phyloP scores from a whole-genome alignment of 2,113 vertebrate genomes.

The Periophthalmus modestus region DNA sequence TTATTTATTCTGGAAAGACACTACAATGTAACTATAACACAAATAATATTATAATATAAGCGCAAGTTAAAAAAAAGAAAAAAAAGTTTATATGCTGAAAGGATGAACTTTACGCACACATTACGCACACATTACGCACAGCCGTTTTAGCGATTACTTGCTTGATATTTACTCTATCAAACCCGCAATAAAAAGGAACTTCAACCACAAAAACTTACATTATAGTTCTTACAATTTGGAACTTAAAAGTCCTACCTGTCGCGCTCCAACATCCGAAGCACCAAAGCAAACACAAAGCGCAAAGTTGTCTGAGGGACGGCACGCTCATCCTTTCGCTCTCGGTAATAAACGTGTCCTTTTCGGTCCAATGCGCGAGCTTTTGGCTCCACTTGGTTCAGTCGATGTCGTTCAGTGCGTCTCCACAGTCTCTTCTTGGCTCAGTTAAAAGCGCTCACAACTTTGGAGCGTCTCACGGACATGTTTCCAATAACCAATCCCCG shows the following conservation, averaged over 20 bases:
- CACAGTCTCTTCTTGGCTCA: constrained; percentile 11
- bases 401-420: not conserved
- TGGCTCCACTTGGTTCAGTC: not conserved
- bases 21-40: too few relatives aligned
- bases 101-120: not conserved
- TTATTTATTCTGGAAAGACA: too few relatives aligned
- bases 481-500: constrained; percentile 58
- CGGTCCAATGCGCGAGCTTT: not conserved
- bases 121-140: constrained; percentile 3
- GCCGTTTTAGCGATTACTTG: not conserved
- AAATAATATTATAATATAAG: not conserved
- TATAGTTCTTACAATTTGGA: not conserved
- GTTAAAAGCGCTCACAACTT: constrained; percentile 42
- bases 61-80: not conserved
- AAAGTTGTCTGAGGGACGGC: constrained; percentile 43
- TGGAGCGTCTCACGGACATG: constrained; percentile 19
- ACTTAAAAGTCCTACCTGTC: constrained; percentile 41
- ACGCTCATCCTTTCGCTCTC: constrained; percentile 40
- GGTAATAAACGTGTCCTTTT: not conserved
- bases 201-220: not conserved
- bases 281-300: constrained; percentile 46
- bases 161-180: not conserved
- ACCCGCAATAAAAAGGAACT: not conserved
- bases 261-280: constrained; percentile 45
- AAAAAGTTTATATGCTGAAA: not conserved